Base-by-base conservation (phyloP, 2,113 vertebrate genomes). In the Zosterops borbonicus region DNA sequence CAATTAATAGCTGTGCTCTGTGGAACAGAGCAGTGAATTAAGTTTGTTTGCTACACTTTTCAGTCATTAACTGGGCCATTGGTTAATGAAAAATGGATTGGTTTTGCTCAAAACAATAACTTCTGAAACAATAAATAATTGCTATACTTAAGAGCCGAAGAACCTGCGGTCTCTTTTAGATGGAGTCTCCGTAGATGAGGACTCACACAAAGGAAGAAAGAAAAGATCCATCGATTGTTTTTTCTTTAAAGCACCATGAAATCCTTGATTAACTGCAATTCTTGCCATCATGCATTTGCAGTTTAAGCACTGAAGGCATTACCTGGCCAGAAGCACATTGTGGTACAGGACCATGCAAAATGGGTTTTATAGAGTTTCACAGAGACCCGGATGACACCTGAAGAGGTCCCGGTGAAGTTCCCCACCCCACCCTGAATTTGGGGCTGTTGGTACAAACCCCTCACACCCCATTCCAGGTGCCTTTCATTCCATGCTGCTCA, bases 71-170 rank as follows among this genome's bases (percentile, higher is more conserved):
- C 53, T 53, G 78, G 79, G 83, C 50, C 1, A 3, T 19, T 77
- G 2, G 14, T 92, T 95, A 93, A 89, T 93, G 73, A 53, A 55
- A 70, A 93, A 85, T 37, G 24, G 75, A 80, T 91, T 88, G 44
- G 33, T 91, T 90, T 86, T 74, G 44, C 85, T 81, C 50, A 2
- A 85, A 92, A 93, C 47, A 74, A 22, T 83, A 94, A 80, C 59
- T 93, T 80, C 21, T 67, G 82, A 74, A 94, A 74, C 35, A 56
- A 64, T 82, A 94, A 53, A 41, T 90, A 60, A 91, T 83, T 67
- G 78, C 70, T 50, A 3, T n/a, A 19, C 39, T 85, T 76, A 55
- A 76, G 63, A 41, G 70, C 74, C 0, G 1, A 55, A 92, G 82
- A 59, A 90, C 50, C 82, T 88, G 84, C 9, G 1, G 19, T 59